A percentile compares a stretch with the other conserved stretches of the same genome.
phyloP scores from a whole-genome alignment of 2,113 vertebrate genomes.

The Alligator sinensis region DNA sequence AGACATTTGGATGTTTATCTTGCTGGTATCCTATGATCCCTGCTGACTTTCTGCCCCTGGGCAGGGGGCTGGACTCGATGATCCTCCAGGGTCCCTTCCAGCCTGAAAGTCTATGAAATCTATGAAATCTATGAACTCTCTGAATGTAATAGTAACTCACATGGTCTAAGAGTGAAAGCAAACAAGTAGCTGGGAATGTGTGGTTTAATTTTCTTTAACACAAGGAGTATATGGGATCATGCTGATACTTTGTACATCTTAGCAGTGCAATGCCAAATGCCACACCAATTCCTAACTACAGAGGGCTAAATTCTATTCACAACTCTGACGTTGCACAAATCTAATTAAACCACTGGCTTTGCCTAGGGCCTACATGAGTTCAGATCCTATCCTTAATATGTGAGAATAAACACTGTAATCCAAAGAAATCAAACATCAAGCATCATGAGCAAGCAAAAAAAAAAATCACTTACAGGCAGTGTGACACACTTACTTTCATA shows the following conservation, averaged over 20 bases:
- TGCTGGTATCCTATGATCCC: no score
- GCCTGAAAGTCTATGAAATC: no score
- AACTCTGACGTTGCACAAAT: not conserved
- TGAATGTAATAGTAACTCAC: conserved; percentile 2
- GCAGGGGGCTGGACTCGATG: no score
- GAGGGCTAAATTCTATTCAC: not conserved
- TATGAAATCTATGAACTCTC: no score
- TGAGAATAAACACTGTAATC: conserved; percentile 9
- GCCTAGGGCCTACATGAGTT: not conserved
- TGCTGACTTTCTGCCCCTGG: no score
- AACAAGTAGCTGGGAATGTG: conserved; percentile 17
- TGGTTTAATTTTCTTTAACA: conserved; percentile 16
- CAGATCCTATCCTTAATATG: not conserved
- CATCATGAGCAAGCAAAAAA: not conserved
- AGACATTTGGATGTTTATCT: no score
- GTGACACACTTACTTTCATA: not conserved
- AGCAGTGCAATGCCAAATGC: not conserved
- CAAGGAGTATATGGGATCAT: not conserved
- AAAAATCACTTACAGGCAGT: conserved; percentile 3
- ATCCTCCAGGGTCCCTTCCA: no score
- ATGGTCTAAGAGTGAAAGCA: not conserved
- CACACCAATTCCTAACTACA: not conserved
- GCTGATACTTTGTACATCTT: not conserved
- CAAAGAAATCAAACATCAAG: conserved; percentile 54
- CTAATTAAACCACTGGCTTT: not conserved